Base-by-base conservation (phyloP, 2,888 invertebrate genomes). In the Pecten maximus region DNA sequence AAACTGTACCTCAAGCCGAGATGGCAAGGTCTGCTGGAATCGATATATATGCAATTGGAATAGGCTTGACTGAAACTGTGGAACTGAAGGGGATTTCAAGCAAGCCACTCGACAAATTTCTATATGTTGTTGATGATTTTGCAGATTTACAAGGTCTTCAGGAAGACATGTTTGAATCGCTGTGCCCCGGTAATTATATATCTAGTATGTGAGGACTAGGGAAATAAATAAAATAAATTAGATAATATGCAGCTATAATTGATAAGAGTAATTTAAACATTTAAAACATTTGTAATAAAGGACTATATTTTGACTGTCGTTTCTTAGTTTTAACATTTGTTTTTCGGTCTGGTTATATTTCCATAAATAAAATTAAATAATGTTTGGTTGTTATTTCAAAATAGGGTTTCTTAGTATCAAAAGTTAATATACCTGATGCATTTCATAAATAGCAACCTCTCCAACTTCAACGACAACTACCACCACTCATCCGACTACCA, bases 21-120 rank as follows among this genome's bases (percentile, higher is more conserved):
- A 48, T 89, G 40, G 93, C 95, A 10, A 92, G 95, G 87, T 91
- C 93, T 48, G 92, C 94, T 12, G 94, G 94, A 12, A 95, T 95
- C 86, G 94, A 95, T 88, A 94, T 96, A 40, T 95, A 93, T 88
- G 93, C 95, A 40, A 93, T 96, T 91, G 96, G 96, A 91, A 94
- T 96, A 44, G 96, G 95, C 40, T 89, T 95, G 89, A 93, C 94
- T 40, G 95, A 96, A 92, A 94, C 94, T 10, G 92, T 94, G 8
- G 96, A 96, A 92, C 91, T 96, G 40, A 91, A 95, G 40, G 95
- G 92, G 16, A 95, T 96, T n/a, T 96, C 95, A 35, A 94, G 94
- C 6, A 88, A 91, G 4, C 95, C 95, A 40, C 91, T 94, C 0
- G 87, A 89, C 2, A 93, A 93, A 23, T 95, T 95, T 91, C 93